Evolutionary conservation across 2,888 invertebrate species (phyloP).

Genomic region (Xanthia togata): DNA sequence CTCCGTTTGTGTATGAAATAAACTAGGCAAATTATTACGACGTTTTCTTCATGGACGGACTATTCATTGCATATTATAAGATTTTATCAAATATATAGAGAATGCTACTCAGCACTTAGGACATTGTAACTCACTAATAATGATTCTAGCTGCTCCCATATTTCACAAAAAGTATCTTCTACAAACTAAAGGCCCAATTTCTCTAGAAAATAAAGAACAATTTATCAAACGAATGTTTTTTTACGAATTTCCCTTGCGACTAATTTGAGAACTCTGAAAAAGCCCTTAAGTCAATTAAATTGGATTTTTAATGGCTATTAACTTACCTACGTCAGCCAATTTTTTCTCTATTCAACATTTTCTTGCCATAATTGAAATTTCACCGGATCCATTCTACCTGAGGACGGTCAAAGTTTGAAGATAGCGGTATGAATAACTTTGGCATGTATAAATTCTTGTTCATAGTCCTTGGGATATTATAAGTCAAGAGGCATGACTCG

Average conservation of each 20-base stretch:
- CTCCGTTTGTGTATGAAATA: conserved; percentile 45
- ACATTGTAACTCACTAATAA: conserved; percentile 18
- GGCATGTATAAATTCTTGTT: conserved; percentile 57
- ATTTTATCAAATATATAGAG: conserved; percentile 32
- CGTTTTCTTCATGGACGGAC: conserved; percentile 12
- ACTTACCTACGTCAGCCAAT: conserved; percentile 37
- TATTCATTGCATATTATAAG: conserved; percentile 34
- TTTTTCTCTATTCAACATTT: conserved; percentile 50
- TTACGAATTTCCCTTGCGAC: conserved; percentile 58
- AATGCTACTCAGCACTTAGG: conserved; percentile 17
- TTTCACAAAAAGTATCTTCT: not conserved
- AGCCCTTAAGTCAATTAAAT: conserved; percentile 59
- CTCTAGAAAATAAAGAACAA: conserved; percentile 23
- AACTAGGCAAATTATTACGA: conserved; percentile 52
- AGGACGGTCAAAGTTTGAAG: conserved; percentile 53
- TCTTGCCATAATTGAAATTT: conserved; percentile 56
- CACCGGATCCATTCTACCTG: conserved; percentile 57
- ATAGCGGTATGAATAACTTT: conserved; percentile 60
- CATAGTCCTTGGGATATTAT: conserved; percentile 49
- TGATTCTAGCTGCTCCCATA: not conserved
- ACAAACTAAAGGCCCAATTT: not conserved
- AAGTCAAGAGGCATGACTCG: conserved; percentile 46
- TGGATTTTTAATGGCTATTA: conserved; percentile 52
- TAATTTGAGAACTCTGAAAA: conserved; percentile 44
- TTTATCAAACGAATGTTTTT: conserved; percentile 48